Evolutionary conservation across 2,113 vertebrate species (phyloP).

Genomic region (Corythornis vintsioides): DNA sequence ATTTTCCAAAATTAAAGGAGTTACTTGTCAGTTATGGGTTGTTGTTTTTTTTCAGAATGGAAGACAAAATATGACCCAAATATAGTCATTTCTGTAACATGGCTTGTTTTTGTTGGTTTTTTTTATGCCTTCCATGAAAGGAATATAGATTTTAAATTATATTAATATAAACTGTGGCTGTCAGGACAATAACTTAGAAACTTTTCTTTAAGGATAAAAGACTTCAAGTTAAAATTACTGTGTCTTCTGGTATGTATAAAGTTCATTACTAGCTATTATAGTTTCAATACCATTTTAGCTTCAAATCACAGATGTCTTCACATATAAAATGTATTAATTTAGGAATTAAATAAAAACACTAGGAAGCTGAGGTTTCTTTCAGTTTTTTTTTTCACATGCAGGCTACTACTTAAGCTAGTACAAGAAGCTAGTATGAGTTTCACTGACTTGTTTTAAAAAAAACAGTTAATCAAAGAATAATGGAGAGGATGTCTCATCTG

Average conservation of each 20-base stretch:
- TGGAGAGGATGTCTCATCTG: slow-evolving; percentile 67
- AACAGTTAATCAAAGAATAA: slow-evolving; percentile 65
- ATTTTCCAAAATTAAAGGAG: not conserved
- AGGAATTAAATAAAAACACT: not conserved
- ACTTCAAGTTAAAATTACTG: slow-evolving; percentile 11
- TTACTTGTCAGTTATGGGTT: not conserved
- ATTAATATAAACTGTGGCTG: not conserved
- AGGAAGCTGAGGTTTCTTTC: not conserved
- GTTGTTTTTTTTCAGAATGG: not conserved
- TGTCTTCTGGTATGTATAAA: slow-evolving; percentile 7
- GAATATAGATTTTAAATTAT: not conserved
- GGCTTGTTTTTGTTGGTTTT: not conserved
- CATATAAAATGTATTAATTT: slow-evolving; percentile 18
- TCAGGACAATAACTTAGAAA: not conserved
- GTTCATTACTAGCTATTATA: not conserved
- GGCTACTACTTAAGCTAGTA: not conserved
- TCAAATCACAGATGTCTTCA: slow-evolving; percentile 17
- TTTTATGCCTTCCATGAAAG: slow-evolving; percentile 3
- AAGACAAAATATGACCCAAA: not conserved
- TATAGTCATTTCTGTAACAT: not conserved
- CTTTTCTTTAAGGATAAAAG: slow-evolving; percentile 10
- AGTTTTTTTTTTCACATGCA: not conserved
- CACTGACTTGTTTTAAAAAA: slow-evolving; percentile 12
- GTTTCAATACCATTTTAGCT: slow-evolving; percentile 14
- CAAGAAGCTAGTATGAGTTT: slow-evolving; percentile 42